Percentiles rank a stretch among this genome's conserved stretches.
phyloP scores from a whole-genome alignment of 2,888 invertebrate genomes.

The Saturnia pavonia region DNA sequence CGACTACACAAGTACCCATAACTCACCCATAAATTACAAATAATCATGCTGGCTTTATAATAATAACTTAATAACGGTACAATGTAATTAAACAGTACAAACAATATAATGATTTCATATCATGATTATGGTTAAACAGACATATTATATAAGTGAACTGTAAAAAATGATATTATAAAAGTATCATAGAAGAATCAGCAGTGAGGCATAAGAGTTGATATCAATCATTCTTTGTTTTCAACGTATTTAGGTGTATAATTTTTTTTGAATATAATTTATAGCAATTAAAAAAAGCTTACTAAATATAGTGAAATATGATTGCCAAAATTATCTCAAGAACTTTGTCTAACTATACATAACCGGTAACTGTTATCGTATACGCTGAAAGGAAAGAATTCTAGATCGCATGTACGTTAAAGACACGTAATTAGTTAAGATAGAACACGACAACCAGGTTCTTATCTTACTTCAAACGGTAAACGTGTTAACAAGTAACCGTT shows the following conservation, averaged over 20 bases:
- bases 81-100: too few relatives aligned
- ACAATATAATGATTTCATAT: background rate
- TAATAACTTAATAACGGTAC: too few relatives aligned
- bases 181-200: too few relatives aligned
- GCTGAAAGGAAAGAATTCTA: background rate
- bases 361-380: background rate
- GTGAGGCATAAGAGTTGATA: too few relatives aligned
- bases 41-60: background rate
- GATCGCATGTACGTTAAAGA: background rate
- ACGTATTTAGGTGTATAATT: background rate
- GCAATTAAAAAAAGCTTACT: too few relatives aligned
- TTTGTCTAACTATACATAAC: background rate
- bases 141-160: too few relatives aligned
- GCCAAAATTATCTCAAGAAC: background rate
- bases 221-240: background rate
- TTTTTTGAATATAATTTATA: too few relatives aligned
- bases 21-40: background rate
- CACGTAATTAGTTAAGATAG: constrained; percentile 13
- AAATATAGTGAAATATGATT: background rate
- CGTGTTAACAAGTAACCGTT: constrained; percentile 10
- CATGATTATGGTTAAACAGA: too few relatives aligned
- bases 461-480: constrained; percentile 13
- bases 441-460: constrained; percentile 8
- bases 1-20: too few relatives aligned
- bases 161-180: too few relatives aligned